phyloP scores from a whole-genome alignment of 2,797 vertebrate genomes.

The Pyrrhura leucotis region DNA sequence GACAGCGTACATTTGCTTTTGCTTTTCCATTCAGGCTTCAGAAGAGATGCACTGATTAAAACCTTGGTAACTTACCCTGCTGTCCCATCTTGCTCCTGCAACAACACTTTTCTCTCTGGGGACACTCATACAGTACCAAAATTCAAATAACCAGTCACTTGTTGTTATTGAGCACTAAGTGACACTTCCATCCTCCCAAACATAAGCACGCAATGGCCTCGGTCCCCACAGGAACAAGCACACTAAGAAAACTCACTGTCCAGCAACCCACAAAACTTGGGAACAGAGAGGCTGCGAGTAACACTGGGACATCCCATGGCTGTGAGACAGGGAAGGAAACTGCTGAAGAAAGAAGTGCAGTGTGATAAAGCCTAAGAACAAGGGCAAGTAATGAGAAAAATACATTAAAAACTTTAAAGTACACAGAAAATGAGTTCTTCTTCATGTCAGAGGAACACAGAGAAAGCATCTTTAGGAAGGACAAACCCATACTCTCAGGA shows the following conservation, averaged over 20 bases:
- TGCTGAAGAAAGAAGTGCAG: background rate
- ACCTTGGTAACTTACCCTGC: background rate
- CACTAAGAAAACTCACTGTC: background rate
- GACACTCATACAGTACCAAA: background rate
- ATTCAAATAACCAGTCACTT: background rate
- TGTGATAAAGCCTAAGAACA: background rate
- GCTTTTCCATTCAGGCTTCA: background rate
- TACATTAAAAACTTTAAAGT: background rate
- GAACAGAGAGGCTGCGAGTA: background rate
- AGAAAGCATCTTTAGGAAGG: background rate
- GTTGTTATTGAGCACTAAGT: background rate
- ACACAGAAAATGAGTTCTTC: background rate
- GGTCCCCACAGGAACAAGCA: fast-evolving
- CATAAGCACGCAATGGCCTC: background rate
- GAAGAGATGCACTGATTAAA: background rate
- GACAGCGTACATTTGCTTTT: background rate
- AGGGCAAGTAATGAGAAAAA: background rate
- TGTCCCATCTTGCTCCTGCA: background rate
- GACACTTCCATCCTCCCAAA: background rate
- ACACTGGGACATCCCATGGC: background rate
- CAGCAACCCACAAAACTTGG: background rate
- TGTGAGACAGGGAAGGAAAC: background rate
- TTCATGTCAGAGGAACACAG: background rate
- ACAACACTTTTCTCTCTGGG: background rate
- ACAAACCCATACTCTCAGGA: background rate